A percentile compares a stretch with the other conserved stretches of the same genome.
Conservation (phyloP, 2,797 vertebrate species). For the Gymnocypris eckloni region DNA sequence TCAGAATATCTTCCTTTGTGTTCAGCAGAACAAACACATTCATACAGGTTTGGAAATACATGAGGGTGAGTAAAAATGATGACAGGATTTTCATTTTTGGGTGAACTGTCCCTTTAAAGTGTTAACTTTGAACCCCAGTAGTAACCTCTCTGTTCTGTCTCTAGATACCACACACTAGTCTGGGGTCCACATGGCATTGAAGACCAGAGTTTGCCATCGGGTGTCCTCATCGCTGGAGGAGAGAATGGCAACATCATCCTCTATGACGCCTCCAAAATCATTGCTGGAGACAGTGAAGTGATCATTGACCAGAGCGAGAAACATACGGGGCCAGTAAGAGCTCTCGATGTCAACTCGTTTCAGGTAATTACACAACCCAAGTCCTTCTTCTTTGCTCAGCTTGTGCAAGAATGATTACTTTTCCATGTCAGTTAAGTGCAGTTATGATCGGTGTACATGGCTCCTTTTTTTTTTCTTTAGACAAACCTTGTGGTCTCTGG, state of each 20-base stretch:
- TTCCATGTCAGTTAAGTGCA: neutral
- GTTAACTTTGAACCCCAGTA: neutral
- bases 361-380: conserved; percentile 78
- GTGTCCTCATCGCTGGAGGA: conserved; percentile 92
- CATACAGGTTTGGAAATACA: no score
- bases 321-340: conserved; percentile 93
- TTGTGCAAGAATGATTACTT: neutral
- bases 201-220: conserved; percentile 75
- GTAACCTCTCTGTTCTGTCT: neutral
- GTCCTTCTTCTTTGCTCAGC: neutral
- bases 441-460: neutral
- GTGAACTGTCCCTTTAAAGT: no score
- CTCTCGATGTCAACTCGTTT: conserved; percentile 92
- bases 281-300: conserved; percentile 85
- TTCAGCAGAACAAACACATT: no score
- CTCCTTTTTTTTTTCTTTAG: conserved; percentile 67
- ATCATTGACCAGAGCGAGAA: conserved; percentile 89
- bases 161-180: conserved; percentile 95
- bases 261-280: conserved; percentile 92
- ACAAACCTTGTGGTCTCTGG: conserved; percentile 94
- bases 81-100: no score
- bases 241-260: conserved; percentile 95
- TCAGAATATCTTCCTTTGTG: no score
- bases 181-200: conserved; percentile 89
- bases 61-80: no score